Conservation (phyloP, 2,113 vertebrate species). For the Hippocampus zosterae region DNA sequence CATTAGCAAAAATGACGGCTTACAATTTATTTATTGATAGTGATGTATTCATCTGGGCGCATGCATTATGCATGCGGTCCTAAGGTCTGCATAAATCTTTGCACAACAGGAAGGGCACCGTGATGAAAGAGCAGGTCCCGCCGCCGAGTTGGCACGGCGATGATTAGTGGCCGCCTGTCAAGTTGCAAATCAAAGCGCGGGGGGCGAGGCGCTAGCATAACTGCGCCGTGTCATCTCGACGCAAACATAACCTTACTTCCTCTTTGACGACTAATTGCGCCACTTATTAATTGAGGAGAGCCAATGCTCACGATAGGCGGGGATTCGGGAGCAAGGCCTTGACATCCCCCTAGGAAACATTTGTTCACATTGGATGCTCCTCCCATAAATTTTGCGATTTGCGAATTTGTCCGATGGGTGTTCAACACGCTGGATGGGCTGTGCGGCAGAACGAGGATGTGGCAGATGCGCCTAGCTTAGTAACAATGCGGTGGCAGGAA, state of each 20-base stretch:
- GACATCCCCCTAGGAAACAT: not conserved
- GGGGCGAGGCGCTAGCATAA: not conserved
- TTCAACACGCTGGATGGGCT: too few relatives aligned
- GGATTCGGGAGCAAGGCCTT: not conserved
- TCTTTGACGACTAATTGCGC: not conserved
- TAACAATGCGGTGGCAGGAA: too few relatives aligned
- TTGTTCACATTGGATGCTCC: not conserved
- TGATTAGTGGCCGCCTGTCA: conserved; percentile 23
- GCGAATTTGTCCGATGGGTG: too few relatives aligned
- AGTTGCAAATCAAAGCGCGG: conserved; percentile 13
- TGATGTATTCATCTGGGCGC: conserved; percentile 51
- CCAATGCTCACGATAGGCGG: not conserved
- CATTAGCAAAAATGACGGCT: conserved; percentile 39
- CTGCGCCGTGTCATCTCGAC: not conserved
- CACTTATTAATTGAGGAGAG: not conserved
- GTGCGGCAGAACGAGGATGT: too few relatives aligned
- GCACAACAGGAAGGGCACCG: conserved; percentile 27
- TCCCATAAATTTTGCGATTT: not conserved
- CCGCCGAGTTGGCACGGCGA: conserved; percentile 6
- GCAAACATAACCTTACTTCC: not conserved
- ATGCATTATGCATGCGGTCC: conserved; percentile 57
- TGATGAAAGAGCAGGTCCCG: conserved; percentile 27
- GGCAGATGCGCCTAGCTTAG: too few relatives aligned
- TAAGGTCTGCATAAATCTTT: conserved; percentile 55
- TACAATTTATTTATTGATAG: conserved; percentile 60